Evolutionary conservation across 2,797 vertebrate genomes (phyloP), one percentile per base, ranked within the genome.

Genomic region (Chiroxiphia lanceolata): DNA sequence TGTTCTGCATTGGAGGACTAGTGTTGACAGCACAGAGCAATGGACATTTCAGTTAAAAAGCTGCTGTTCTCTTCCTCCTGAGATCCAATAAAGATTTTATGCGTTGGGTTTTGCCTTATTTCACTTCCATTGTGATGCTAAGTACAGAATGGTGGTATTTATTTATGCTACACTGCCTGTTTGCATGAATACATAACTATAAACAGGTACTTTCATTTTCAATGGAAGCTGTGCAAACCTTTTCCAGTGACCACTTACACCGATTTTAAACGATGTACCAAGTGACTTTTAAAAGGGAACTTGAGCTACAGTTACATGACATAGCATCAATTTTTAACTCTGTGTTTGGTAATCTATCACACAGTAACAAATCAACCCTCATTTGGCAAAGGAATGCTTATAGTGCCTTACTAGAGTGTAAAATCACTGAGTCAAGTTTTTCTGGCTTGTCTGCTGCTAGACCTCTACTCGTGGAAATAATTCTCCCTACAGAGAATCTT

Each of bases 121-220:
- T 94, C 84, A 78, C 67, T 95, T 91, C 61, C 61, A 76, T 83
- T 74, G 47, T 85, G 77, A 83, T 95, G 68, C 90, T 83, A 82
- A 69, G 40, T 75, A 80, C 45, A 65, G 83, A 81, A 80, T 51
- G n/a, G n/a, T n/a, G 38, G n/a, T 96, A 95, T 91, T 95, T 92
- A 93, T 92, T 96, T 95, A 92, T 95, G 50, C 53, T 79, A 40
- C 51, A 44, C 81, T 94, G 60, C 95, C 93, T 97, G 59, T 89
- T 90, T 97, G 82, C 83, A 81, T 95, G 89, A 96, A 85, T 67
- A 77, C 81, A 54, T 96, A 96, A 77, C 90, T 95, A 76, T 96
- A 97, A 97, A 97, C 67, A 87, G 69, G 11, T 78, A 94, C 91
- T 96, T 95, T 93, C 25, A 78, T 97, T 96, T 97, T 94, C 16